Evolutionary conservation across 2,888 invertebrate genomes (phyloP).

Genomic region (Quadriops clusia): DNA sequence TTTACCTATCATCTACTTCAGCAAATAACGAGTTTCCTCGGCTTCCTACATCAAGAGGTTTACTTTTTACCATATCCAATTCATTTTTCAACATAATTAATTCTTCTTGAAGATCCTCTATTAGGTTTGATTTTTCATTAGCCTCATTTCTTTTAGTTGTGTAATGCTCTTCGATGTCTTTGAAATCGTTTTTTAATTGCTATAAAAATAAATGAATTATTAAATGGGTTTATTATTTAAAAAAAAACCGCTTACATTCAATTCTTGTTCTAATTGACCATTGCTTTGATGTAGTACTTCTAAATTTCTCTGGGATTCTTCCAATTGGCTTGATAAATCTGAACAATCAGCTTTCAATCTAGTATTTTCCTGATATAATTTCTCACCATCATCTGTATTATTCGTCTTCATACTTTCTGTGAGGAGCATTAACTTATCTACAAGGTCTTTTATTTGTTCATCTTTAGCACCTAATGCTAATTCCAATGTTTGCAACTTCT

Average conservation of each 20-base stretch:
- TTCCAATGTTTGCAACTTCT: slow-evolving; percentile 3
- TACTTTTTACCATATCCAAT: slow-evolving; percentile 23
- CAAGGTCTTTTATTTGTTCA: slow-evolving; percentile 8
- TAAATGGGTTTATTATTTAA: not conserved
- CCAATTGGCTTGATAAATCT: slow-evolving; percentile 16
- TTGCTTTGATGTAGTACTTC: slow-evolving; percentile 6
- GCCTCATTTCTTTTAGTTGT: slow-evolving; percentile 23
- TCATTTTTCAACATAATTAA: slow-evolving; percentile 21
- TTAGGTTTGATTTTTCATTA: slow-evolving; percentile 19
- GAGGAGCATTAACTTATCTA: not conserved
- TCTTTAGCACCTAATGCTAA: slow-evolving; percentile 5
- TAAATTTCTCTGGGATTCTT: slow-evolving; percentile 17
- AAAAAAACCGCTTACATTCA: slow-evolving; percentile 8
- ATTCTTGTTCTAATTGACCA: slow-evolving; percentile 2
- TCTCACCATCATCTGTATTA: slow-evolving; percentile 7
- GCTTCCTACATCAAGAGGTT: slow-evolving; percentile 23
- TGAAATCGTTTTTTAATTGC: slow-evolving; percentile 8
- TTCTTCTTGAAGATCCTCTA: slow-evolving; percentile 26
- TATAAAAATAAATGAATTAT: slow-evolving; percentile 8
- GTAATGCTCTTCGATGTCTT: slow-evolving; percentile 11
- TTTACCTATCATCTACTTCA: slow-evolving; percentile 30
- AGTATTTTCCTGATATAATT: slow-evolving; percentile 6
- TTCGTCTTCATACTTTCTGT: slow-evolving; percentile 1
- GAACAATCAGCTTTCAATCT: not conserved
- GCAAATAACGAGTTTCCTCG: slow-evolving; percentile 33